Evolutionary conservation across 1,140 invertebrate genomes (phyloP), one percentile per base, ranked within the genome.

Genomic region (Zophobas atratus): DNA sequence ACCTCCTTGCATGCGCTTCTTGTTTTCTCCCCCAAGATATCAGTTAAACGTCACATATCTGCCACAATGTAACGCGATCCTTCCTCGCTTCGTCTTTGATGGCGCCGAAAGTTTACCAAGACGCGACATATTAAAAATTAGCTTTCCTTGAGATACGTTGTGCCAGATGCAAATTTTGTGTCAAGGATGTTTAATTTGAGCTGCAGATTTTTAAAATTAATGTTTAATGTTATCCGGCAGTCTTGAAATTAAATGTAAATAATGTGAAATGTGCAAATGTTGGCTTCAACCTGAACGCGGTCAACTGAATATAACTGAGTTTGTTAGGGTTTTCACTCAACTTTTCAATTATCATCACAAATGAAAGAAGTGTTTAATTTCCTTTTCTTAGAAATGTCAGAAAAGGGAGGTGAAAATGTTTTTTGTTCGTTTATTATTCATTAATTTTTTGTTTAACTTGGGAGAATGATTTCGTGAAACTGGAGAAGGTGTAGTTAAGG

Each of bases 1-100:
- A 77, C 75, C 70, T 77, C 55, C 71, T 77, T 76, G 63, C 60
- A 67, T 60, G 51, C 70, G 75, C 55, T 71, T 70, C 75, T 71
- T 67, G 35, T 41, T 70, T 77, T 70, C 48, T 70, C 36, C 2
- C 1, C 32, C 46, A 39, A 60, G 73, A 35, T 56, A 56, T 56
- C 55, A 2, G 55, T 39, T 67, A 8, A 48, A 41, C 60, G 39
- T 67, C 35, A 60, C 33, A 60, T 38, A 6, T 35, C 35, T 35
- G 56, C 38, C 56, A 60, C 43, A 8, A 20, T 20, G 20, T 20
- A 20, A 20, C 20, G 20, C 20, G 20, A 20, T 20, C 20, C 43
- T 3, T 46, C 43, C 43, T 46, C 43, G 43, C 8, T 46, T 46
- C 43, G 3, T 8, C 3, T 67, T 43, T 60, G 56, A 20, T 38